Evolutionary conservation across 1,140 invertebrate genomes (phyloP), one percentile per base, ranked within the genome.

Genomic region (Nephila pilipes): DNA sequence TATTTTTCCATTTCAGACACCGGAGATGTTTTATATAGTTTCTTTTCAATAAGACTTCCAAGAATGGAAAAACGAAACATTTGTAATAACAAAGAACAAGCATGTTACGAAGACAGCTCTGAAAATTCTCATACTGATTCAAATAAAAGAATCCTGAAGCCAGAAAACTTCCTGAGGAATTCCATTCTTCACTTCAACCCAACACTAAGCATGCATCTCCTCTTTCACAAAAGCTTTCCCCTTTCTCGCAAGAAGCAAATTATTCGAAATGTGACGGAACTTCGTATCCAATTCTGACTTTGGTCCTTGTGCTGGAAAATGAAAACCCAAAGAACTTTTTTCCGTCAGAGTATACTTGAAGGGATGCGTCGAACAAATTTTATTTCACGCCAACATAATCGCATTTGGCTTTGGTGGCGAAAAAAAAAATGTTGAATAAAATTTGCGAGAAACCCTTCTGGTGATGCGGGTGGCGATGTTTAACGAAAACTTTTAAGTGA

Each of bases 191-290:
- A 5, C 16, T 75, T 75, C 3, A 75, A 75, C 29, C 25, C 25
- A 32, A 75, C 69, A 6, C 29, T 29, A 29, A n/a, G 63, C 12
- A 18, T 14, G 69, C 69, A 75, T 20, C 69, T 36, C 16, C 12
- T 75, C 29, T 36, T 75, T 32, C 12, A 16, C 69, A 75, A 65
- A 63, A 65, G 63, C 22, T 1, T 29, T 69, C n/a, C 63, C 14
- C 69, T 75, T 75, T 32, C 18, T 3, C 14, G 18, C 16, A 75
- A 75, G 29, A 75, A 36, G 14, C 29, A 75, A 75, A 75, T 75
- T 36, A 75, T 75, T 75, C 69, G 29, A 75, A 75, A 75, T 18
- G 69, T 75, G 69, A 75, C 69, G 32, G 4, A 75, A 75, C 69
- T 75, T 14, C n/a, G 63, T 25, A 65, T 65, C 63, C 18, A 65